Conservation (phyloP, 2,797 vertebrate genomes). For the Smutsia gigantea region DNA sequence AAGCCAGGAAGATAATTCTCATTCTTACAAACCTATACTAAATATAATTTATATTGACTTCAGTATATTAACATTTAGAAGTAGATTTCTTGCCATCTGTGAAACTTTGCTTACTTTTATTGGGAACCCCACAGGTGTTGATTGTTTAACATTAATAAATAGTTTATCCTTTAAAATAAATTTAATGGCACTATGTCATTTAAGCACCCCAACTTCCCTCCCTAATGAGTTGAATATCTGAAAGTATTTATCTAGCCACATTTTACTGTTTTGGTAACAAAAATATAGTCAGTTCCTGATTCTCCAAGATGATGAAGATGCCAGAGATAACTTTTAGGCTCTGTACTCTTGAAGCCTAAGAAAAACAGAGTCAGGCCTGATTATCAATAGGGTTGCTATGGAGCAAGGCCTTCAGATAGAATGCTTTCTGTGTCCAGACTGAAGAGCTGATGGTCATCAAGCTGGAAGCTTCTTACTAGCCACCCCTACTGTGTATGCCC, state of each 20-base stretch:
- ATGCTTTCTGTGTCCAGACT: background rate
- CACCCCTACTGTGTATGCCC: background rate
- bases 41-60: background rate
- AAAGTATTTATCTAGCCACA: background rate
- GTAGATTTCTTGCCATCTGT: background rate
- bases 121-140: background rate
- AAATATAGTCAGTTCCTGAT: background rate
- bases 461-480: background rate
- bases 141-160: slow-evolving; percentile 47
- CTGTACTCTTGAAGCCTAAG: background rate
- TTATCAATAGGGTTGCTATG: background rate
- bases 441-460: background rate
- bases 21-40: background rate
- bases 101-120: background rate
- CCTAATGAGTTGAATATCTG: background rate
- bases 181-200: background rate
- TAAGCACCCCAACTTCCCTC: background rate
- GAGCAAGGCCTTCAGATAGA: background rate
- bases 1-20: background rate
- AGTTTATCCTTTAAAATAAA: background rate
- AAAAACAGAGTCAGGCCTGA: background rate
- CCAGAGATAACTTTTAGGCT: background rate
- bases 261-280: slow-evolving; percentile 1
- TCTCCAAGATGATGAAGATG: background rate
- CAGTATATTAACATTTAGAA: slow-evolving; percentile 32